Evolutionary conservation across 2,113 vertebrate genomes (phyloP), one percentile per base, ranked within the genome.

Genomic region (Callipepla squamata): DNA sequence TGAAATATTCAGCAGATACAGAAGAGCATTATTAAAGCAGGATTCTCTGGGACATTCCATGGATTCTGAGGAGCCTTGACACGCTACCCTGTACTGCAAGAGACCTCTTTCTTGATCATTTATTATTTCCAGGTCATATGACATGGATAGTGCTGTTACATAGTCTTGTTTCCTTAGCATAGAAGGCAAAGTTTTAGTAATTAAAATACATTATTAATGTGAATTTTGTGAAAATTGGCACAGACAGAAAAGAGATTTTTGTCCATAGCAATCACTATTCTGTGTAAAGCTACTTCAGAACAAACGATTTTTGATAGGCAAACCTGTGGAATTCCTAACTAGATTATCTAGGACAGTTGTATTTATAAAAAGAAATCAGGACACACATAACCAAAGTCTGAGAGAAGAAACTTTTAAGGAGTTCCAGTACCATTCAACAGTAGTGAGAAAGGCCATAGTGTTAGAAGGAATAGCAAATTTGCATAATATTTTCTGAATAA

Each of bases 11-110:
- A 55, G 7, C 5, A 59, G 21, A 4, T 76, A 57, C 8, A 55
- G 7, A 63, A 53, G 2, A 19, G 3, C 8, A 72, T 47, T 59
- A 7, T 65, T 45, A 77, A 90, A 61, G 34, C 28, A 25, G 0
- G 0, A 11, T 61, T 87, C 11, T 76, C 30, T 22, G 3, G 6
- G 9, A 23, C 30, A 85, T 45, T 7, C 4, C 25, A 20, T 4
- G 36, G 79, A 48, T 48, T 8, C 48, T 45, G 16, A 57, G 23
- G 53, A 63, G 3, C 4, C 11, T 79, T 57, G 58, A 72, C 55
- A 22, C 8, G 5, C 2, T 40, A 5, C 40, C 4, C 1, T 1
- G 1, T 3, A 78, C 55, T 36, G 16, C 38, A 57, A 77, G 66
- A 78, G 4, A 48, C 7, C 5, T 0, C 48, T 79, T 26, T 44